Evolutionary conservation across 2,888 invertebrate species (phyloP), one percentile per base, ranked within the genome.

Genomic region (Tridacna gigas): DNA sequence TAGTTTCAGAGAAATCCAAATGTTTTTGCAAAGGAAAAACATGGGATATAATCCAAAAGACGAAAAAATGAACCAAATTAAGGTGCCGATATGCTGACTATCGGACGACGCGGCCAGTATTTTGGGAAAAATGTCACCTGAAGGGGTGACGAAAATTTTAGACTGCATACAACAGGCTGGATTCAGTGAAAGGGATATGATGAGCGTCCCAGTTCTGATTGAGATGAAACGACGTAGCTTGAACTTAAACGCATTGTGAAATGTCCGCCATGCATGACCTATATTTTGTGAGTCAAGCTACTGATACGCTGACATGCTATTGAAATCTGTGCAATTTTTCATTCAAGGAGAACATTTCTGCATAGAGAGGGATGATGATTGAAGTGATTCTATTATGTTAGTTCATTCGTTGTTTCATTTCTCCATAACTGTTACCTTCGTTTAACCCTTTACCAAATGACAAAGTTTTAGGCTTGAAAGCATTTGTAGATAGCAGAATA

Each of bases 1-100:
- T 0, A 96, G 97, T 86, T 98, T 98, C 96, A 96, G 97, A 92
- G 98, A 98, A 95, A 97, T 98, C 82, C 97, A 98, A 94, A 96
- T 97, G 92, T 98, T 97, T 95, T 96, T 98, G 88, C 97, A 94
- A 86, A 89, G 94, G 51, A 95, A 95, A 88, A 94, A 94, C 87
- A 94, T 94, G 93, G 95, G 95, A n/a, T 95, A 94, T 88, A 93
- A 94, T 83, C 94, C 95, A 15, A 91, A 92, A 66, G 94, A 94
- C 71, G 94, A 94, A 77, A 92, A 92, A 83, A 90, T 93, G 89
- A 91, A 90, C 86, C 92, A 93, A 83, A 92, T 92, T 20, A 91
- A 91, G 83, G 91, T 93, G 25, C 92, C 93, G 11, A 90, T 93
- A 69, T 93, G 93, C 83, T 86, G 86, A 86, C 86, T 86, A 86